phyloP scores from a whole-genome alignment of 2,113 vertebrate species.

The Cynocephalus volans region DNA sequence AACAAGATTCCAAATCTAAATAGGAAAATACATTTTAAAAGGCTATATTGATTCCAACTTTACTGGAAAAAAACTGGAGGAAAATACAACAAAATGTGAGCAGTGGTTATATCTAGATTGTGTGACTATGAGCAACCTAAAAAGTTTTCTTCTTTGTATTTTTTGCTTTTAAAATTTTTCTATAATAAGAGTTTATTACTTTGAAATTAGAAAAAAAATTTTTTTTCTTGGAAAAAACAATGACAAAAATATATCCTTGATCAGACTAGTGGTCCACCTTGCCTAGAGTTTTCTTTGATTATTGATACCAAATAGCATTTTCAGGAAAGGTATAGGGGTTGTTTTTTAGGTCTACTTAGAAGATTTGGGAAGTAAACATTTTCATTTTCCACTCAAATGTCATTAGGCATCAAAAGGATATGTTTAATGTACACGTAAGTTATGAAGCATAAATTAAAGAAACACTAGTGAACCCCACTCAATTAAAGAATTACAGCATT shows the following conservation, averaged over 20 bases:
- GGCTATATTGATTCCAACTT: not conserved
- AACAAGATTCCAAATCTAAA: not conserved
- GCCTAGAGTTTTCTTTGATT: not conserved
- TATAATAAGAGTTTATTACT: not conserved
- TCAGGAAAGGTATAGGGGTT: not conserved
- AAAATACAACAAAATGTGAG: not conserved
- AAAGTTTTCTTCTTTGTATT: not conserved
- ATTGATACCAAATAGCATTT: not conserved
- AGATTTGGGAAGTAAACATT: not conserved
- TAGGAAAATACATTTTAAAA: not conserved
- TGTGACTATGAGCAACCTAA: not conserved
- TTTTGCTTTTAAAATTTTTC: not conserved
- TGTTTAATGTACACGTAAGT: not conserved
- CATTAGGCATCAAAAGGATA: not conserved
- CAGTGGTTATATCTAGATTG: not conserved
- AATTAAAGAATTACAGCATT: conserved; percentile 3
- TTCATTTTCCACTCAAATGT: not conserved
- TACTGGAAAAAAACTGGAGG: not conserved
- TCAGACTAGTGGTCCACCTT: not conserved
- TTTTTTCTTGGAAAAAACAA: not conserved
- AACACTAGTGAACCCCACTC: not conserved
- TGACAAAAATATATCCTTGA: not conserved
- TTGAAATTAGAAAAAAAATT: not conserved
- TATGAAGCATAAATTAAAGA: not conserved
- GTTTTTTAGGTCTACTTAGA: not conserved